phyloP scores from a whole-genome alignment of 2,113 vertebrate species.

The Hippolais icterina region DNA sequence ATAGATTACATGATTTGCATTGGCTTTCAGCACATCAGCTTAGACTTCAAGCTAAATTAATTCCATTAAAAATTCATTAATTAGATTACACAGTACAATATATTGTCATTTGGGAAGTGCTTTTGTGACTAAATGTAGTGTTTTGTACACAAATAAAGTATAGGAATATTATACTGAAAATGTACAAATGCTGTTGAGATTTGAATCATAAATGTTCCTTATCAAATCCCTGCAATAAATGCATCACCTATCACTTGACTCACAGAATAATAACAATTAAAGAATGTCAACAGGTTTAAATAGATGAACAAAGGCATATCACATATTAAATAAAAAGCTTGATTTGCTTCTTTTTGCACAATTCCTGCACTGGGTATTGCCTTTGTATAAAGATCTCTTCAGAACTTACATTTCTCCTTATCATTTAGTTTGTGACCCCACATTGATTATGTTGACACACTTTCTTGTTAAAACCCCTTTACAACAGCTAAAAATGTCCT shows the following conservation, averaged over 20 bases:
- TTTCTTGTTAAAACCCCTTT: background rate
- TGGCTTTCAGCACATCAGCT: background rate
- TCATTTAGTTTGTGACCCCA: background rate
- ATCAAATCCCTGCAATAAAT: background rate
- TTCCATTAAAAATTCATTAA: conserved; percentile 2
- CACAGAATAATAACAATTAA: background rate
- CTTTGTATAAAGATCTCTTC: background rate
- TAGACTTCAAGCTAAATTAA: background rate
- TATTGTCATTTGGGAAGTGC: background rate
- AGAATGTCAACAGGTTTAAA: background rate
- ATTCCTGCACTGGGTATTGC: background rate
- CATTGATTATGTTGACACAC: background rate
- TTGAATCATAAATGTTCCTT: background rate
- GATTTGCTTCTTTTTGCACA: background rate
- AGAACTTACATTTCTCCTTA: background rate
- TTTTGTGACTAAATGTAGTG: background rate
- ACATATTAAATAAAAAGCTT: background rate
- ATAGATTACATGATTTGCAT: background rate
- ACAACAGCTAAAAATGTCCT: background rate
- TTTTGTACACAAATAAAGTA: background rate
- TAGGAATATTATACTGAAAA: background rate
- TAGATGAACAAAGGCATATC: background rate
- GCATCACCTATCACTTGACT: background rate
- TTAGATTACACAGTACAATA: background rate
- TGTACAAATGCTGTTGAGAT: background rate